Evolutionary conservation across 2,797 vertebrate genomes (phyloP).

Genomic region (Anguilla obscura): DNA sequence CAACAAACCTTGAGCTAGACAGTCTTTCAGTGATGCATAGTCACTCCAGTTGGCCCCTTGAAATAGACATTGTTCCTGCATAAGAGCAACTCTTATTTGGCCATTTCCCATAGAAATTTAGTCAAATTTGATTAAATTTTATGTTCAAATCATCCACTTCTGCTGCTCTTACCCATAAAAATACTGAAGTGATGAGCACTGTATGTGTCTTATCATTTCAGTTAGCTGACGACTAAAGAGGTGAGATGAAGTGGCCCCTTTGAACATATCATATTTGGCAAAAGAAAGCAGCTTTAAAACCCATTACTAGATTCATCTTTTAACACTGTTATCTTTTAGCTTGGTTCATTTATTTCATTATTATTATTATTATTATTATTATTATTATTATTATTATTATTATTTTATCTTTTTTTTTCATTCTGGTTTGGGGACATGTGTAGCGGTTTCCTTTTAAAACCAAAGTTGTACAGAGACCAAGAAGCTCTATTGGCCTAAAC

Average conservation of each 20-base stretch:
- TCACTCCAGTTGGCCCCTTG: not conserved
- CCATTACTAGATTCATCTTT: constrained; percentile 17
- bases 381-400: not conserved
- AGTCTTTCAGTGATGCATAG: not conserved
- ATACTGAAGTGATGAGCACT: not conserved
- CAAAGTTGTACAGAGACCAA: not conserved
- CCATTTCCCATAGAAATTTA: not conserved
- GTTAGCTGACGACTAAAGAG: not conserved
- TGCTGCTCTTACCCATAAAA: not conserved
- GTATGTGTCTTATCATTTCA: not conserved
- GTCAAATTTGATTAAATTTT: not conserved
- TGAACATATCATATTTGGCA: not conserved
- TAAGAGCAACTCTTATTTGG: not conserved
- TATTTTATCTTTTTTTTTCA: not conserved
- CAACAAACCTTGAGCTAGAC: not conserved
- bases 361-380: constrained; percentile 13
- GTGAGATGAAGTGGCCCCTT: not conserved
- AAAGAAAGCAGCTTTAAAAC: not conserved
- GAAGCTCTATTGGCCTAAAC: not conserved
- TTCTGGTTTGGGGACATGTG: constrained; percentile 11
- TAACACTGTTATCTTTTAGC: not conserved
- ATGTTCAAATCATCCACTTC: not conserved
- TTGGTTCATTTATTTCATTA: constrained; percentile 29
- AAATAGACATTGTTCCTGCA: not conserved
- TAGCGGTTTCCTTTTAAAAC: constrained; percentile 12